Percentiles rank a stretch among this genome's conserved stretches.
These are phyloP conservation scores for Copsychus sechellarum DNA, from an alignment of 2,113 vertebrate species.

Conservation along the genomic window DNA sequence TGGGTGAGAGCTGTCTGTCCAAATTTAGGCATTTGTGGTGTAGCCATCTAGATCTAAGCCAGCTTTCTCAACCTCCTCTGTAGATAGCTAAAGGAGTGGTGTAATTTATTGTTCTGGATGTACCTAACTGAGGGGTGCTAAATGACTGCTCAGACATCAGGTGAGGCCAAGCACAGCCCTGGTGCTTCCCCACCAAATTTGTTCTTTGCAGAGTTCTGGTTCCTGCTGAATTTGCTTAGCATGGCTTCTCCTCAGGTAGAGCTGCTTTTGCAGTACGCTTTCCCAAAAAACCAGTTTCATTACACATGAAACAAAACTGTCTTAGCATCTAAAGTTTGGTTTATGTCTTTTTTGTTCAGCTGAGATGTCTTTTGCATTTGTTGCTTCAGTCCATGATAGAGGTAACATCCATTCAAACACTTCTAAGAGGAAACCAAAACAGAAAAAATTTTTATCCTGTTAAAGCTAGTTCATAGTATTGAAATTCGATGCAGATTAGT, in stretches of 20 bases:
- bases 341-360: background rate
- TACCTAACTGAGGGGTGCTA: background rate
- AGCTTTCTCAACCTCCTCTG: background rate
- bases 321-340: background rate
- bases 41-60: background rate
- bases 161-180: background rate
- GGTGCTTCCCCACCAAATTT: background rate
- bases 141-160: background rate
- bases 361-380: background rate
- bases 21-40: slow-evolving; percentile 26
- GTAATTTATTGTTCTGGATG: background rate
- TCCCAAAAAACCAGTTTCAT: background rate
- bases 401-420: background rate
- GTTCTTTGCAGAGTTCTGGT: background rate
- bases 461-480: background rate
- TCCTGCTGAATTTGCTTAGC: background rate
- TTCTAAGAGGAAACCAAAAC: background rate
- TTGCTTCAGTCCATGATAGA: background rate
- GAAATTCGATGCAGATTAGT: background rate
- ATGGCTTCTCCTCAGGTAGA: background rate
- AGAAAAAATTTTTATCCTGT: background rate
- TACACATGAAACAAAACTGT: background rate
- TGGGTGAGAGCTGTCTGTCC: background rate
- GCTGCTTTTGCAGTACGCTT: background rate
- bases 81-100: background rate